Percentiles rank a stretch among this genome's conserved stretches.
phyloP scores from a whole-genome alignment of 1,140 invertebrate genomes.

The Holcopasites calliopsidis region DNA sequence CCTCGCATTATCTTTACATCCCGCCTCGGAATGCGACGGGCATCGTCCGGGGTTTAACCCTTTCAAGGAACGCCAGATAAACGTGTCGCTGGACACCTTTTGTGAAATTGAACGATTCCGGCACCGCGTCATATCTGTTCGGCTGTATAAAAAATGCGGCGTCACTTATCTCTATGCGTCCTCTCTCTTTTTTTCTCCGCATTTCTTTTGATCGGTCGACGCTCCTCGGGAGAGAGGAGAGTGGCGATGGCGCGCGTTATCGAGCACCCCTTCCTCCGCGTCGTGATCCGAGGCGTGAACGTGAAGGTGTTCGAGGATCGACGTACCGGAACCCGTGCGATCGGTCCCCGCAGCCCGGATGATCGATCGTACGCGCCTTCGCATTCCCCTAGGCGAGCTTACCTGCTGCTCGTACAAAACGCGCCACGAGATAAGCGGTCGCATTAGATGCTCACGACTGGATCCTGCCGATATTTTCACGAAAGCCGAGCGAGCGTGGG shows the following conservation, averaged over 20 bases:
- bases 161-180: conserved; percentile 49
- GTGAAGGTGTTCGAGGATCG: conserved; percentile 34
- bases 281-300: conserved; percentile 35
- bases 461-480: neutral
- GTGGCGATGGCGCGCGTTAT: neutral
- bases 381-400: neutral
- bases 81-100: conserved; percentile 63
- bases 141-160: conserved; percentile 20
- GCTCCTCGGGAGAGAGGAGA: neutral
- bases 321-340: conserved; percentile 31
- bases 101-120: conserved; percentile 64
- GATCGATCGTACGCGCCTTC: conserved; percentile 28
- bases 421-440: neutral
- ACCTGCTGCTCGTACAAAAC: neutral
- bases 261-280: conserved; percentile 3
- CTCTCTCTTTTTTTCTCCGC: neutral
- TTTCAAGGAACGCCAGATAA: conserved; percentile 68
- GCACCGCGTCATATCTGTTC: conserved; percentile 42
- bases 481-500: neutral
- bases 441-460: neutral
- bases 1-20: conserved; percentile 65
- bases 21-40: conserved; percentile 61
- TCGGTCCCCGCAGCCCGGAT: conserved; percentile 7
- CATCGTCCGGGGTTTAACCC: conserved; percentile 56
- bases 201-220: neutral